A percentile compares a stretch with the other conserved stretches of the same genome.
These are phyloP conservation scores for Psittacara wagleri DNA, from an alignment of 2,113 vertebrate species.

Conservation along the genomic window DNA sequence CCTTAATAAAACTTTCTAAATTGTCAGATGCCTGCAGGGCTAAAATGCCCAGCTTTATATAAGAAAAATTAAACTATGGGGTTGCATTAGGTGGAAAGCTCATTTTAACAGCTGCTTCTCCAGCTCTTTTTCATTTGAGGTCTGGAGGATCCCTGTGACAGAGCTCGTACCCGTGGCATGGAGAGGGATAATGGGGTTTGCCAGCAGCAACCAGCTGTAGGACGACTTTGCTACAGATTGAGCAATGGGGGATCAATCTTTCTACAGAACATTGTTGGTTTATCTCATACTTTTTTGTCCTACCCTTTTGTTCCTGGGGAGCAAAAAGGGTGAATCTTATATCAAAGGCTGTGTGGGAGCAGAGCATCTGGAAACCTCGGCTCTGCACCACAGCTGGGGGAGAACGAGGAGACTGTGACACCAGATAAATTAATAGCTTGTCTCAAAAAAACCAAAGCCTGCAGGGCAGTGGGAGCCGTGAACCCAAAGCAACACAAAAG, in stretches of 20 bases:
- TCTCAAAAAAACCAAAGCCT: background rate
- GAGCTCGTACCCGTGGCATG: background rate
- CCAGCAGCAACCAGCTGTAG: background rate
- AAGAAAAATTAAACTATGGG: background rate
- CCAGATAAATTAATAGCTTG: background rate
- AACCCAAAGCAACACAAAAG: background rate
- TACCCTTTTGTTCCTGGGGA: conserved; percentile 32
- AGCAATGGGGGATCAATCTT: background rate
- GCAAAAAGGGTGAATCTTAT: conserved; percentile 37
- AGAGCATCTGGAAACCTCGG: background rate
- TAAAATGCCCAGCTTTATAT: background rate
- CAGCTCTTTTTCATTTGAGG: background rate
- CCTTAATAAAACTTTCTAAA: background rate
- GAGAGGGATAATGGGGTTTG: background rate
- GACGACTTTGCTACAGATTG: background rate
- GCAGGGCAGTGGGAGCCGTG: background rate
- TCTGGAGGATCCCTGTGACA: background rate
- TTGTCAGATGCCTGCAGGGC: background rate
- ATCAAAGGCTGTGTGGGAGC: background rate
- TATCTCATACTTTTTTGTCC: conserved; percentile 21
- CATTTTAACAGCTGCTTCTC: background rate
- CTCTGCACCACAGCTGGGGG: background rate
- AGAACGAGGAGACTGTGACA: background rate
- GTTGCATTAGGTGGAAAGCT: background rate
- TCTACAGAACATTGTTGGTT: background rate